Evolutionary conservation across 2,888 invertebrate genomes (phyloP), one percentile per base, ranked within the genome.

Genomic region (Pinctada fucata): DNA sequence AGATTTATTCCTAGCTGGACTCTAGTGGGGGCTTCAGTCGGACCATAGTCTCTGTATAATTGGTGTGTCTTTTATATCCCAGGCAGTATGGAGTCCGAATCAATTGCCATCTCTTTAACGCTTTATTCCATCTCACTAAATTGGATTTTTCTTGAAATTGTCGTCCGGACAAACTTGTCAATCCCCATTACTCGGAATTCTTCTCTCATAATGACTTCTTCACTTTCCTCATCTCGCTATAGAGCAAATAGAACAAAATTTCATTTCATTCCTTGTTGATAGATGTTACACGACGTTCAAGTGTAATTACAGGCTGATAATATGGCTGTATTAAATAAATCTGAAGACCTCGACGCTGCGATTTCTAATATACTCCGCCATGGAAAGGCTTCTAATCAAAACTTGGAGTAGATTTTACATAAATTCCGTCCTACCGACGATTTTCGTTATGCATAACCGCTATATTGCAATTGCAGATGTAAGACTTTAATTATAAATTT

Each of bases 111-210:
- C 80, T 76, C 67, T 78, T 77, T 77, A 80, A 80, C 65, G 72
- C 73, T 75, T 80, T 80, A 80, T 77, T 80, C 77, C 78, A 72
- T 70, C 65, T 66, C 49, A 72, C 63, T 70, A 80, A 80, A 80
- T 80, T 80, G 78, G 80, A 80, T 80, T 80, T 80, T 77, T 80
- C 65, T 77, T 65, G 77, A 70, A 64, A 78, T 80, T 72, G 75
- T 67, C 58, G 66, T 69, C 78, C 74, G 75, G 70, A 78, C 73
- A 80, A 77, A 77, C 77, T 77, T 75, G 77, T 77, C 77, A 75
- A 64, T 78, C 64, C 74, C 68, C 71, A 74, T 77, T 71, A 80
- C 68, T 71, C 52, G 75, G 64, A 72, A 80, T 80, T 74, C 78
- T 75, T 67, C 47, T 65, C 64, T 71, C 66, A 48, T 80, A 80